Evolutionary conservation across 2,888 invertebrate genomes (phyloP).

Genomic region (Hemithea aestivaria): DNA sequence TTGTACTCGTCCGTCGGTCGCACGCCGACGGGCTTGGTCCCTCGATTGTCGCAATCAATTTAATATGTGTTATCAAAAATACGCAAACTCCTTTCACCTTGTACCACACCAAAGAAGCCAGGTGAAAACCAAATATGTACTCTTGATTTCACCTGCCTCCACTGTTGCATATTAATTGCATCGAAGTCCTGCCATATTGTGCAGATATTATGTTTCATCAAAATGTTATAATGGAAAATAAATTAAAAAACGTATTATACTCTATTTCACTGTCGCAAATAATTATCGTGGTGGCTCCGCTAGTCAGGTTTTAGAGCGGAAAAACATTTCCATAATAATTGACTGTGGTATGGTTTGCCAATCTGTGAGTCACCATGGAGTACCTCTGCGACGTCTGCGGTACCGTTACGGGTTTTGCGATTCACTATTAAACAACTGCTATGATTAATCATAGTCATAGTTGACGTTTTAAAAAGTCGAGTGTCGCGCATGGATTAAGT

Average conservation of each 20-base stretch:
- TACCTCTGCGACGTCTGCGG: constrained; percentile 19
- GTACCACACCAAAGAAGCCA: constrained; percentile 12
- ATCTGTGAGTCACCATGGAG: constrained; percentile 50
- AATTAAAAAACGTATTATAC: background rate
- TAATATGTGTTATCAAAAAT: constrained; percentile 9
- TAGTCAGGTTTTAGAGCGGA: constrained; percentile 49
- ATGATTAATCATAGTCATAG: too few relatives aligned
- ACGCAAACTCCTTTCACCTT: constrained; percentile 13
- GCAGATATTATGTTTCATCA: constrained; percentile 4
- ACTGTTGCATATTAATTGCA: constrained; percentile 11
- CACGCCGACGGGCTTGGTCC: constrained; percentile 6
- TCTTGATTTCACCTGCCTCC: constrained; percentile 24
- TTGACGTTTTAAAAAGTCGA: too few relatives aligned
- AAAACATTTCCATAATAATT: constrained; percentile 55
- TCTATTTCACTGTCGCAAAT: constrained; percentile 21
- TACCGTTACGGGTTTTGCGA: constrained; percentile 42
- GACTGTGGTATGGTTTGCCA: constrained; percentile 42
- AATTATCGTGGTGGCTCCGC: constrained; percentile 25
- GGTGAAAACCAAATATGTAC: constrained; percentile 24
- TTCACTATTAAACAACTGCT: constrained; percentile 1
- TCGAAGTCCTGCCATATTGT: constrained; percentile 5
- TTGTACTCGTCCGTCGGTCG: constrained; percentile 45
- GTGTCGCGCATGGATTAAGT: too few relatives aligned
- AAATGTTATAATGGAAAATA: background rate
- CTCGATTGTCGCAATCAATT: constrained; percentile 10